These are phyloP conservation scores for Pollenia griseotomentosa DNA, from an alignment of 2,888 invertebrate species.

Conservation along the genomic window DNA sequence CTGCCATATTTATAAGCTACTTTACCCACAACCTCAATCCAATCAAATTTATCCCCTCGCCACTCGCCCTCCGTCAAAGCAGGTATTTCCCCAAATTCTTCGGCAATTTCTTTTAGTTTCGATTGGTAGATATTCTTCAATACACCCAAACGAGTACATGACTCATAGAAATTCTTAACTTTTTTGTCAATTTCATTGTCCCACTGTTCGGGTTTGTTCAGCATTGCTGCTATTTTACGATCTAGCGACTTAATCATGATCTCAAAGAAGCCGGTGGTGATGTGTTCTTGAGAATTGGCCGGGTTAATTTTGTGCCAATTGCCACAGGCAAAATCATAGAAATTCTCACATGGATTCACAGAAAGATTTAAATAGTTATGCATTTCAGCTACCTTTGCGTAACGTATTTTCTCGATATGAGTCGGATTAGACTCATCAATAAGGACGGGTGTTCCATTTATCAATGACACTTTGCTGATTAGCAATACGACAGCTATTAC, in stretches of 20 bases:
- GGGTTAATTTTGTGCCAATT: slow-evolving; percentile 78
- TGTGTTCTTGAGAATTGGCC: slow-evolving; percentile 72
- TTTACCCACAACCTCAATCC: slow-evolving; percentile 77
- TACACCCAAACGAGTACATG: slow-evolving; percentile 75
- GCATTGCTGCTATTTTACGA: slow-evolving; percentile 76
- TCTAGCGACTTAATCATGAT: slow-evolving; percentile 76
- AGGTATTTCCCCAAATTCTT: slow-evolving; percentile 80
- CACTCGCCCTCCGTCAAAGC: slow-evolving; percentile 76
- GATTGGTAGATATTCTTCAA: slow-evolving; percentile 64
- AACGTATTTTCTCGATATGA: slow-evolving; percentile 74
- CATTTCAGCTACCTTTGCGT: slow-evolving; percentile 78
- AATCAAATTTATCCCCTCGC: slow-evolving; percentile 78
- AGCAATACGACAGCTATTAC: background rate
- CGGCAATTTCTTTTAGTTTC: slow-evolving; percentile 75
- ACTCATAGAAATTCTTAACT: slow-evolving; percentile 80
- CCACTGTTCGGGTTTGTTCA: slow-evolving; percentile 65
- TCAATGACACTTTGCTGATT: background rate
- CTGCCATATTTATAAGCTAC: slow-evolving; percentile 77
- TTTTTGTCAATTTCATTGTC: slow-evolving; percentile 78
- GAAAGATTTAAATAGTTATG: slow-evolving; percentile 77
- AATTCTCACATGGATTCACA: slow-evolving; percentile 80
- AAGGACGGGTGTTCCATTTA: slow-evolving; percentile 25
- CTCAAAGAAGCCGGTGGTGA: slow-evolving; percentile 79
- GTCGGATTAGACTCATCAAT: slow-evolving; percentile 45
- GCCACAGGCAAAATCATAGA: slow-evolving; percentile 82